phyloP scores from a whole-genome alignment of 2,113 vertebrate species.

The Abramis brama region DNA sequence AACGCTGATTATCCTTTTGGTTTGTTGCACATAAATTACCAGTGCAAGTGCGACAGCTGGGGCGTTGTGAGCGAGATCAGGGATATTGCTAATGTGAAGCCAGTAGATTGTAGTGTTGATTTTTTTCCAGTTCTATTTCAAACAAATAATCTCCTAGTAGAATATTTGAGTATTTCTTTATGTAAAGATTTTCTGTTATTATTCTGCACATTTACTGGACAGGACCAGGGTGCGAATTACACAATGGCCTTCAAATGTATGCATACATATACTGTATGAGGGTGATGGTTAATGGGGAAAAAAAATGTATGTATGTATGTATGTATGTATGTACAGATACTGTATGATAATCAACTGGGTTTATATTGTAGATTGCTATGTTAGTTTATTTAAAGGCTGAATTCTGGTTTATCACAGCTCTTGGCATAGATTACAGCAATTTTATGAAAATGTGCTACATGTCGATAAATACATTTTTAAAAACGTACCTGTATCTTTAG shows the following conservation, averaged over 20 bases:
- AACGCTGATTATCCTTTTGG: conserved; percentile 47
- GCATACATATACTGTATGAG: no score
- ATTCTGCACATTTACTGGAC: not conserved
- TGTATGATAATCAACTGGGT: not conserved
- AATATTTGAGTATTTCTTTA: not conserved
- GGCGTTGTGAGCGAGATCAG: not conserved
- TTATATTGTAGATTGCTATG: not conserved
- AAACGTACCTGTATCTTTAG: not conserved
- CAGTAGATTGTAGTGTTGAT: not conserved
- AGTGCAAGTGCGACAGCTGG: conserved; percentile 6
- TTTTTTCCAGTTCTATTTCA: not conserved
- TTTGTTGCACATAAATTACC: conserved; percentile 59
- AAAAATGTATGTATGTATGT: no score
- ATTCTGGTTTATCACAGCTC: not conserved
- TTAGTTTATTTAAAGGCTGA: not conserved
- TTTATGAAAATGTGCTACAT: not conserved
- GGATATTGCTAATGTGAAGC: not conserved
- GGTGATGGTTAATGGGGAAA: no score
- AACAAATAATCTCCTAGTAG: not conserved
- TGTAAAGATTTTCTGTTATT: not conserved
- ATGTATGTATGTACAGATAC: not conserved
- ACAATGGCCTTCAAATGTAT: no score
- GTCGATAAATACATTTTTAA: not conserved
- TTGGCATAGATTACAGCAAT: not conserved
- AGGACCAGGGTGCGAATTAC: no score